phyloP scores from a whole-genome alignment of 2,113 vertebrate species.

The Panthera uncia region DNA sequence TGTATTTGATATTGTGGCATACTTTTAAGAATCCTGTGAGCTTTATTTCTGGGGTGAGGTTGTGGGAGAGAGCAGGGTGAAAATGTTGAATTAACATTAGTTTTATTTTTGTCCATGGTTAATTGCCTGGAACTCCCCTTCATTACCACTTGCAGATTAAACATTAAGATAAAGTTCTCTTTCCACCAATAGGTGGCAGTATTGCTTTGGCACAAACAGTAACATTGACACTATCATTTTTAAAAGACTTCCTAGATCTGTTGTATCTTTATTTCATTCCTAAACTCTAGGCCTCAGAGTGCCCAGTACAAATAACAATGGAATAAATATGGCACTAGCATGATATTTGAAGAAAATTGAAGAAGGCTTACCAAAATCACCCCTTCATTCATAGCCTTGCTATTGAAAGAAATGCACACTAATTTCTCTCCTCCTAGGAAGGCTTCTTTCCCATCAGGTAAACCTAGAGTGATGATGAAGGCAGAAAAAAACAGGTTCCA shows the following conservation, averaged over 20 bases:
- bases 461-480: not conserved
- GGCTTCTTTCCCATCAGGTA: not conserved
- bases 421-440: not conserved
- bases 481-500: not conserved
- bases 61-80: not conserved
- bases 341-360: not conserved
- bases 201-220: slow-evolving; percentile 31
- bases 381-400: not conserved
- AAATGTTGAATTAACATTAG: not conserved
- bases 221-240: not conserved
- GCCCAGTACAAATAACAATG: not conserved
- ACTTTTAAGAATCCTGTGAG: not conserved
- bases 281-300: slow-evolving; percentile 1
- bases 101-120: not conserved
- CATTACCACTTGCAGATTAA: not conserved
- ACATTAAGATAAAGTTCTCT: not conserved
- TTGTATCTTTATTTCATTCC: not conserved
- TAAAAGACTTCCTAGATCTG: not conserved
- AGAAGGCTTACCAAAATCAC: not conserved
- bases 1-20: not conserved
- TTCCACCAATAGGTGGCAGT: slow-evolving; percentile 63
- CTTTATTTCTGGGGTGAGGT: not conserved
- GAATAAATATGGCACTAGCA: not conserved
- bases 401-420: not conserved
- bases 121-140: too few relatives aligned